Conservation (phyloP, 1,140 invertebrate species). For the Trichonephila clavata region DNA sequence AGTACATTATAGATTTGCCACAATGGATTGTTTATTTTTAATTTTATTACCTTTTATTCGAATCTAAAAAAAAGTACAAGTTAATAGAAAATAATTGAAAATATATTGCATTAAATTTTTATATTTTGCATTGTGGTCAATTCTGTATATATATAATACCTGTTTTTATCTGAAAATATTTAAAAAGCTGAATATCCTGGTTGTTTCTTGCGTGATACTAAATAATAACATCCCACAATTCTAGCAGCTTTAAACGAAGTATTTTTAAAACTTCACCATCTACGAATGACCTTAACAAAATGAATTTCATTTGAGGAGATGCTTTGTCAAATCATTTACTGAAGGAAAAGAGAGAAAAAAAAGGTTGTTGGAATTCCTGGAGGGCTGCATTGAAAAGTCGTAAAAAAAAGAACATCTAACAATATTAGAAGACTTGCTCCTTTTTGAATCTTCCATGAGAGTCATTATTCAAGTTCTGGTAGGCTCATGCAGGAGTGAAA, state of each 20-base stretch:
- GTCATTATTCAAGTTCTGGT: slow-evolving; percentile 34
- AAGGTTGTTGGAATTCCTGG: neutral
- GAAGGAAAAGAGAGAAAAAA: neutral
- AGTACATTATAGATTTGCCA: too few relatives aligned
- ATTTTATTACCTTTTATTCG: too few relatives aligned
- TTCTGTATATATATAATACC: too few relatives aligned
- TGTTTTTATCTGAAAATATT: too few relatives aligned
- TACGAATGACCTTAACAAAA: neutral
- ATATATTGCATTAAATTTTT: too few relatives aligned
- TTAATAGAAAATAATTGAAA: too few relatives aligned
- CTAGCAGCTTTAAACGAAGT: neutral
- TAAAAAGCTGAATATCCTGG: neutral
- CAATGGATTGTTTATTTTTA: too few relatives aligned
- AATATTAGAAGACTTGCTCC: neutral
- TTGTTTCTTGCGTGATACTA: slow-evolving; percentile 2
- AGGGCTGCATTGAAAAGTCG: neutral
- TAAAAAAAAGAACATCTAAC: slow-evolving; percentile 16
- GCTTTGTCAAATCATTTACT: neutral
- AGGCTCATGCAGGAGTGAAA: neutral
- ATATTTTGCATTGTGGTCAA: too few relatives aligned
- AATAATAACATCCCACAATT: neutral
- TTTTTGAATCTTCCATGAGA: slow-evolving; percentile 40
- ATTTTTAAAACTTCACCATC: neutral
- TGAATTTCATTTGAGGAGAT: neutral
- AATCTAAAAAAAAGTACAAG: too few relatives aligned